Conservation (phyloP, 1,140 invertebrate species). For the Musca vetustissima region DNA sequence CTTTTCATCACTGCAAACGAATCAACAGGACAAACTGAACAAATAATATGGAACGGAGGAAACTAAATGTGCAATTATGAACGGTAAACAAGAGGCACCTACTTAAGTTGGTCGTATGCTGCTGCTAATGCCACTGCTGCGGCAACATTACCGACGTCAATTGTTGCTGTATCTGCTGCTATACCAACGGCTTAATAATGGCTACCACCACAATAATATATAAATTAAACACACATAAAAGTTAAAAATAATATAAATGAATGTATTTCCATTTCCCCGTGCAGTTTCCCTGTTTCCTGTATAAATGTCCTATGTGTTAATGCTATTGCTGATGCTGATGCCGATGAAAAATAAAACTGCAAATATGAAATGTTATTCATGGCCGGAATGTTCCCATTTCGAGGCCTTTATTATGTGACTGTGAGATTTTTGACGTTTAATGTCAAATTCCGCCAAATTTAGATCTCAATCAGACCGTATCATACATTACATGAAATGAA, state of each 20-base stretch:
- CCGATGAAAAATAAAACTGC: no score
- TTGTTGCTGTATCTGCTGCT: no score
- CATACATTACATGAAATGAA: no score
- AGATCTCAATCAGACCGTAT: no score
- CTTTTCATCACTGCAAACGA: background rate
- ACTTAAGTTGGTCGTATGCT: constrained; percentile 22
- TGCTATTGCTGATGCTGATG: no score
- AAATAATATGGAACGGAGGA: background rate
- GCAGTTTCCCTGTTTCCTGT: background rate
- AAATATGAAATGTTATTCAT: no score
- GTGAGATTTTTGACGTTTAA: no score
- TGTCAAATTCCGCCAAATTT: no score
- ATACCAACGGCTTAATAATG: background rate
- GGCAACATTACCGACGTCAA: background rate
- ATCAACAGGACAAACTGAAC: background rate
- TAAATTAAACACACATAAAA: no score
- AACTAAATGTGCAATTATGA: constrained; percentile 21
- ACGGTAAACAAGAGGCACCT: background rate
- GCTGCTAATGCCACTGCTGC: background rate
- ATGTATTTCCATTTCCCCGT: constrained; percentile 14
- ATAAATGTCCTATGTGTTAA: no score
- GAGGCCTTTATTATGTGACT: no score
- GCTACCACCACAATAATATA: constrained; percentile 6
- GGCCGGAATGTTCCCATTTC: no score
- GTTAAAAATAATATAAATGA: constrained; percentile 1